Evolutionary conservation across 2,113 vertebrate species (phyloP), one percentile per base, ranked within the genome.

Genomic region (Catharus minimus): DNA sequence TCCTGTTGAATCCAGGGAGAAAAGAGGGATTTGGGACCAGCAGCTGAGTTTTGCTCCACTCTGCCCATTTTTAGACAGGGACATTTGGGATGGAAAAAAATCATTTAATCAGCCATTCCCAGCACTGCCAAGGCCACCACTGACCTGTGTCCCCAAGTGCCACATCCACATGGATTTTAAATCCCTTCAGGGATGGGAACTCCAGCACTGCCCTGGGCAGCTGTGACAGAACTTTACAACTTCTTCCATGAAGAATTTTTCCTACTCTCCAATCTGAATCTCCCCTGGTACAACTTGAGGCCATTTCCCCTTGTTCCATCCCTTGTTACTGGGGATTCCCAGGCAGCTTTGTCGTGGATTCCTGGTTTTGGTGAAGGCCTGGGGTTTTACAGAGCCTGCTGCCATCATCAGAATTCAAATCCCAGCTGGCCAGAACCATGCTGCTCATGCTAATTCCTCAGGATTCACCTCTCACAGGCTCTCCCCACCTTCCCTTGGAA

Each of bases 241-340:
- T 21, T 28, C 46, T 60, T 47, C 53, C 61, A 47, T 5, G n/a
- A 19, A 26, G 39, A 26, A 26, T 13, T 41, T 39, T 18, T 39
- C 64, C 73, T 39, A 0, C 7, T 20, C 64, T 55, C 24, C 28
- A 32, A 12, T 11, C 27, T 15, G 13, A 67, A 60, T 24, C 21
- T 41, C 24, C 24, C 16, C 53, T 30, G 39, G 20, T 24, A 33
- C 28, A 33, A 8, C 28, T 5, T 15, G 53, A 33, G 61, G 53
- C 9, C 0, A 0, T 47, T 66, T 46, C 13, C n/a, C 32, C 12
- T 43, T 23, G 36, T 32, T 32, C 33, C 7, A 12, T 19, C 32
- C 23, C 67, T 73, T 9, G 3, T 24, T 19, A 1, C n/a, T 4
- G 7, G 49, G n/a, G 23, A 21, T 4, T 12, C 30, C 47, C 1